Evolutionary conservation across 2,113 vertebrate species (phyloP), one percentile per base, ranked within the genome.

Genomic region (Ciconia stormi): DNA sequence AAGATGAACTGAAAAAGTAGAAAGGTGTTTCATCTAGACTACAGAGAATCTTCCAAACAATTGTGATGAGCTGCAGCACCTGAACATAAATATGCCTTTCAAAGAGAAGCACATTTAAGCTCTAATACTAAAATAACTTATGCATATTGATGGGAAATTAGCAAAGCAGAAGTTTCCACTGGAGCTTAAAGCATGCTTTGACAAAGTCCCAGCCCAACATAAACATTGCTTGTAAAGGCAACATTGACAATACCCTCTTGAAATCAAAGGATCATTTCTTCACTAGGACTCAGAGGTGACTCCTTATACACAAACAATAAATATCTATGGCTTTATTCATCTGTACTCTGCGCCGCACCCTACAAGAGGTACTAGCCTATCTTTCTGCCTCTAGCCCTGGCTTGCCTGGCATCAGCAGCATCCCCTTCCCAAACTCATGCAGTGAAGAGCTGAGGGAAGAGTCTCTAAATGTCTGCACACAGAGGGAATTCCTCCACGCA

Each of bases 291-390:
- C 19, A 46, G 27, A 65, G 1, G 2, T 36, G 30, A 77, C 7
- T 71, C 25, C 6, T 86, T 32, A 22, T 2, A 46, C 10, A 66
- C 19, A 66, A 74, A 66, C 2, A 53, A 10, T 9, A 89, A 89
- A 32, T 10, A 13, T 14, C 10, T 29, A 6, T 56, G 71, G 16
- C 18, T 90, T 67, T 83, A 5, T 66, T 25, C 8, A 32, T 27
- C 36, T 44, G 13, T 19, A 13, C 8, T 58, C 27, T 46, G 47
- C 1, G 0, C 44, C 4, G 5, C 58, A 61, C 8, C 4, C 34
- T 38, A 7, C 0, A 3, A 76, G 26, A 72, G 49, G 14, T 13
- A 58, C 0, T 40, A 70, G 25, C 25, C 30, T n/a, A 0, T 16
- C 22, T 53, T 56, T 55, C 47, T 74, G n/a, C 44, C 40, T 69